Evolutionary conservation across 2,888 invertebrate species (phyloP), one percentile per base, ranked within the genome.

Genomic region (Hyposoter dolosus): DNA sequence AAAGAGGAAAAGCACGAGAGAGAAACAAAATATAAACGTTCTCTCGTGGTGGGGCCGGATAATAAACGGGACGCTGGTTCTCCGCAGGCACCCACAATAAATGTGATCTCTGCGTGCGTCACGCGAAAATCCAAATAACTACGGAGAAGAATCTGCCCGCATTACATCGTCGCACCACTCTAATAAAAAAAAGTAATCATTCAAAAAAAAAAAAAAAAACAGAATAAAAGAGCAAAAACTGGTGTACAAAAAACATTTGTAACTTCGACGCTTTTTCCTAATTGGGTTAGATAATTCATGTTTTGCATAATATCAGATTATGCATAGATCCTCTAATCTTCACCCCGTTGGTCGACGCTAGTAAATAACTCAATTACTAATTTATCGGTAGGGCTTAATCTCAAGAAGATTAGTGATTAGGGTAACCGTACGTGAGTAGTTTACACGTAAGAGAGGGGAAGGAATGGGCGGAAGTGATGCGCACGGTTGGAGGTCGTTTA

Each of bases 81-180:
- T 71, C 76, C 83, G 72, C 60, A 45, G 60, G 78, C 66, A 66
- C 81, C 76, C 28, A 72, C 81, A 77, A 84, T 84, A 84, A 81
- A 84, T 84, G 84, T 77, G 76, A 81, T 84, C 56, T 79, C 84
- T 76, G 81, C 84, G 76, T 81, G 84, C 84, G 79, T 81, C 84
- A 84, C 84, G 81, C 84, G 81, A 84, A 84, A 84, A 81, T 68
- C 65, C 71, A 71, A 77, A 56, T 66, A 81, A 65, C 45, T 50
- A 50, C 80, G 47, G 76, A 65, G 63, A 60, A 60, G 60, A 71
- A 77, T 45, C 56, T 60, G 56, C 79, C 45, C 60, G 60, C 45
- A 71, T 60, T 66, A 76, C 19, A 47, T 65, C 35, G 45, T 47
- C 68, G 43, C 40, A 69, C 19, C 47, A 15, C 19, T 19, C 9